Percentiles rank a stretch among this genome's conserved stretches.
Conservation (phyloP, 64 coral and sea anemone genomes). For the Cladopsammia gracilis region DNA sequence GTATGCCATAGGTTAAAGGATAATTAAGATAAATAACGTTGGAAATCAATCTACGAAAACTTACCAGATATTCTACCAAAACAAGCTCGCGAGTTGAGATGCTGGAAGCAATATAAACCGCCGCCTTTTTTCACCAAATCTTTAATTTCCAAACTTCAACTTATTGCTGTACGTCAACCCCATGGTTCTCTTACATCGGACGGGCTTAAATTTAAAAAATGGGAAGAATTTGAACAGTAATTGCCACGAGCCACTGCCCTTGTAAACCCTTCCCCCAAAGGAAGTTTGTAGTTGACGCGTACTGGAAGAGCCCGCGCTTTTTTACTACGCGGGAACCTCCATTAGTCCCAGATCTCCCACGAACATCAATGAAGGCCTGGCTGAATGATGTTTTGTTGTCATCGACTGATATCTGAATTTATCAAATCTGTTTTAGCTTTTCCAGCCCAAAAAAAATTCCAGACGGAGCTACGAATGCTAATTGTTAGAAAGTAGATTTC, state of each 20-base stretch:
- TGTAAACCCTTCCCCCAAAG: not conserved
- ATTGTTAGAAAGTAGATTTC: slow-evolving; percentile 14
- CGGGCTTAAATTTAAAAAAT: not conserved
- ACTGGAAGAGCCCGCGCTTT: not conserved
- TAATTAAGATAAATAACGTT: not conserved
- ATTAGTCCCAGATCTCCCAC: slow-evolving; percentile 26
- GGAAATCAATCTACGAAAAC: not conserved
- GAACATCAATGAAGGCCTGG: slow-evolving; percentile 1
- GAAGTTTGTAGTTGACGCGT: not conserved
- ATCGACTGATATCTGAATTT: slow-evolving; percentile 2
- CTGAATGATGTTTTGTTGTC: slow-evolving; percentile 43
- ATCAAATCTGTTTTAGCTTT: not conserved
- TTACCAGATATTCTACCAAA: no score
- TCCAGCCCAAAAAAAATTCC: not conserved
- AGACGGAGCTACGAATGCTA: not conserved
- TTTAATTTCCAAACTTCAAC: not conserved
- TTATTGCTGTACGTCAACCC: not conserved
- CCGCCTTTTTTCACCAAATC: not conserved
- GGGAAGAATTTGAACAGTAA: not conserved
- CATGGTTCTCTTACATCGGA: not conserved
- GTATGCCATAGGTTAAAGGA: not conserved
- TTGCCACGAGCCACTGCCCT: not conserved
- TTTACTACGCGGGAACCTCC: not conserved
- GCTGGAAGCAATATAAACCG: not conserved
- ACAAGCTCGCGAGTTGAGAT: not conserved